Percentiles rank a stretch among this genome's conserved stretches.
Conservation (phyloP, 2,797 vertebrate genomes). For the Acipenser transmontanus region DNA sequence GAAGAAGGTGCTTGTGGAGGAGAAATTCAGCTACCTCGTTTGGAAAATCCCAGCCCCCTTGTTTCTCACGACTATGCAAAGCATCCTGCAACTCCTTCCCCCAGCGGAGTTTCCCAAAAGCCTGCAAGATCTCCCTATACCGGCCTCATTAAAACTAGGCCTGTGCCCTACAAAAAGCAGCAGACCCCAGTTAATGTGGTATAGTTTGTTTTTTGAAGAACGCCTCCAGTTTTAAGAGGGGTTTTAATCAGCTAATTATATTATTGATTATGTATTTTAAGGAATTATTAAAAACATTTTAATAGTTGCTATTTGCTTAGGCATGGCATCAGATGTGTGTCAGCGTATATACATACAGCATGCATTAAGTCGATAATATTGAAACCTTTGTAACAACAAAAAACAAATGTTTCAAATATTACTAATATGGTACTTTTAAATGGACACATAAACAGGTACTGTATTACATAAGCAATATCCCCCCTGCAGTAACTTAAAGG, state of each 20-base stretch:
- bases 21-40: constrained; percentile 64
- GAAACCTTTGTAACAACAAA: too few relatives aligned
- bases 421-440: too few relatives aligned
- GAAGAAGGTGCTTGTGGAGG: constrained; percentile 65
- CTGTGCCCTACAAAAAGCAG: constrained; percentile 45
- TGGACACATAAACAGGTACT: too few relatives aligned
- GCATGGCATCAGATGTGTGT: background rate
- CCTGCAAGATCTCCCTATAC: constrained; percentile 75
- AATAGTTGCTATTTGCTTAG: background rate
- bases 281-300: background rate
- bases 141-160: constrained; percentile 67
- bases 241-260: background rate
- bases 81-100: constrained; percentile 65
- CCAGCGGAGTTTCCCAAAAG: constrained; percentile 66
- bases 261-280: constrained; percentile 7
- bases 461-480: too few relatives aligned
- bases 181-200: constrained; percentile 22
- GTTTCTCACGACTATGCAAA: constrained; percentile 72
- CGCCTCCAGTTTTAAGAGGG: too few relatives aligned
- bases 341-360: too few relatives aligned
- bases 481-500: too few relatives aligned
- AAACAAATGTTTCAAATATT: too few relatives aligned
- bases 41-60: constrained; percentile 67
- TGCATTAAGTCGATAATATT: too few relatives aligned
- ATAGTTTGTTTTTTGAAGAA: background rate